Percentiles rank a stretch among this genome's conserved stretches.
These are phyloP conservation scores for Erebia ligea DNA, from an alignment of 2,888 invertebrate genomes.

Conservation along the genomic window DNA sequence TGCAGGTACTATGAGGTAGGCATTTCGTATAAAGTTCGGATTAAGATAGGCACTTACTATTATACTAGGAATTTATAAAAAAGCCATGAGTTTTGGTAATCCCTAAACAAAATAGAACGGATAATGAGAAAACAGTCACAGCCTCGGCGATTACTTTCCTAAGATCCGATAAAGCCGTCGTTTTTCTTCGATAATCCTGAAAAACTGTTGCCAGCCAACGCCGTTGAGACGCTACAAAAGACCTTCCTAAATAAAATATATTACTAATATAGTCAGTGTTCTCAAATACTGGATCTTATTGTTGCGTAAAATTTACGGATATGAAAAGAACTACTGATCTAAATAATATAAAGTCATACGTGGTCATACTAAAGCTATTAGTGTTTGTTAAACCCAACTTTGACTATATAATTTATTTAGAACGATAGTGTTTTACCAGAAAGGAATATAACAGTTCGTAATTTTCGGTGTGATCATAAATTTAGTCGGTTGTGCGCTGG, in stretches of 20 bases:
- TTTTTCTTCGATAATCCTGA: conserved; percentile 78
- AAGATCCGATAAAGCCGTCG: conserved; percentile 76
- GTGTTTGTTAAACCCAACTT: conserved; percentile 30
- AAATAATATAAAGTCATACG: background rate
- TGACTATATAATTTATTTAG: conserved; percentile 43
- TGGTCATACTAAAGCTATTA: background rate
- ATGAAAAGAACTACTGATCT: background rate
- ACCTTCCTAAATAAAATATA: conserved; percentile 27
- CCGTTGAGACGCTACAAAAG: conserved; percentile 26
- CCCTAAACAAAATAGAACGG: conserved; percentile 56
- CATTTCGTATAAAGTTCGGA: background rate
- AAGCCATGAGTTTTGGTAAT: conserved; percentile 37
- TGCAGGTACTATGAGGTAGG: background rate
- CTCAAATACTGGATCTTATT: background rate
- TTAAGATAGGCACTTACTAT: background rate
- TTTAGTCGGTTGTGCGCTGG: conserved; percentile 23
- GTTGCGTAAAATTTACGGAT: background rate
- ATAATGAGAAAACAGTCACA: conserved; percentile 70
- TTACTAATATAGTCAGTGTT: conserved; percentile 21
- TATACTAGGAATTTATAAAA: conserved; percentile 18
- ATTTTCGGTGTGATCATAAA: conserved; percentile 26
- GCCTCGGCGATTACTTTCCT: conserved; percentile 65
- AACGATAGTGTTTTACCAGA: conserved; percentile 16
- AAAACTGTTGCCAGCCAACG: conserved; percentile 55
- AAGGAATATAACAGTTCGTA: conserved; percentile 25